Base-by-base conservation (phyloP, 1,140 invertebrate genomes). In the Panagrolaimus sp. region DNA sequence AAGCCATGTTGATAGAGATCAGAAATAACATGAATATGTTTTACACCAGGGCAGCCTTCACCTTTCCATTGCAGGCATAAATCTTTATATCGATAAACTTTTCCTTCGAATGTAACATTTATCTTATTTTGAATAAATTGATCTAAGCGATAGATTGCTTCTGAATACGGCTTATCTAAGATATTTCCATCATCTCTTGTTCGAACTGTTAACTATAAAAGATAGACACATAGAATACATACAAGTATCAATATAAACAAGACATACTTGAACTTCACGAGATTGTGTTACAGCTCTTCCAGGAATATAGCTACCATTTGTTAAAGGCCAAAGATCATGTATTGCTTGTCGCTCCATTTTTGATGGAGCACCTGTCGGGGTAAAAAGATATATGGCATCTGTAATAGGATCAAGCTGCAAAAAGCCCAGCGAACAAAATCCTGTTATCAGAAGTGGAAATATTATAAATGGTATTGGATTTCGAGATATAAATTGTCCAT, bases 1-100 rank as follows among this genome's bases (percentile, higher is more conserved):
- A 82, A 66, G 16, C 80, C 80, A 63, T 83, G 80, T 48, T 83
- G 73, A 67, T 67, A 83, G 14, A 82, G 72, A n/a, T 78, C 72
- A 31, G 74, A 75, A 27, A 83, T 65, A 8, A 82, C 31, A 27
- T 78, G 74, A 23, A 82, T 67, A 53, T 82, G 80, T 27, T 72
- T 71, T 62, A 81, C 83, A 16, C 77, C 78, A 14, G 80, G 75
- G 64, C 81, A 82, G 3, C 67, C 77, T 44, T 80, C 68, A 67
- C 66, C 63, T 27, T 65, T 43, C n/a, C 63, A 70, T 46, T 63
- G 38, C 16, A 82, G 72, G 45, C 80, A 82, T 14, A 82, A 64
- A 72, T 82, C 80, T 11, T 64, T 11, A 47, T 83, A 81, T 9
- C 64, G 38, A 62, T 78, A 81, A 9, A 65, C 78, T 20, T 64